These are phyloP conservation scores for Acrocyrtus sp. DNA, from an alignment of 2,888 invertebrate genomes.

Conservation along the genomic window DNA sequence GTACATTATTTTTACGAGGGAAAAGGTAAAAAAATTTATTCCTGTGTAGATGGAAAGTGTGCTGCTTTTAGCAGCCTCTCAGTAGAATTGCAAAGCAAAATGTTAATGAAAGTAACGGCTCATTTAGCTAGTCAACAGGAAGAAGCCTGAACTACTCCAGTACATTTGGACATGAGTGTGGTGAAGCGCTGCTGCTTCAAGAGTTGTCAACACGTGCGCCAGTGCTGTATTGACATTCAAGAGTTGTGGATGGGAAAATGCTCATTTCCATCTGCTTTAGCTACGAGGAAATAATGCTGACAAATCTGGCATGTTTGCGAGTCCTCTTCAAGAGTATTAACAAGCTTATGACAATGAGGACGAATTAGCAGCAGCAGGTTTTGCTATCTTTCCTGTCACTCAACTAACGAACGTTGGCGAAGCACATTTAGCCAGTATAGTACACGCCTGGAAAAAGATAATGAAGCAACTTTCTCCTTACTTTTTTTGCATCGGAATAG, in stretches of 20 bases:
- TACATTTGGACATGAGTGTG: no score
- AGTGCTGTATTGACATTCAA: neutral
- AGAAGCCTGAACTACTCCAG: no score
- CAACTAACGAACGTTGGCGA: no score
- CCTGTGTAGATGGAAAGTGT: no score
- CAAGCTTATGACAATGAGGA: neutral
- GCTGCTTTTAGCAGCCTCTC: no score
- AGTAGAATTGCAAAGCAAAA: conserved; percentile 16
- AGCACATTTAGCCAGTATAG: neutral
- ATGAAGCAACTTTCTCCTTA: neutral
- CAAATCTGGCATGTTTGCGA: no score
- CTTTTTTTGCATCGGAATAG: no score
- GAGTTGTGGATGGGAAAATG: neutral
- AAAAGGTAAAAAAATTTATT: no score
- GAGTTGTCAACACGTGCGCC: no score
- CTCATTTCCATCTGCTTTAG: neutral
- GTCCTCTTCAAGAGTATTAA: neutral
- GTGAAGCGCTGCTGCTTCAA: no score
- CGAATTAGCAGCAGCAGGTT: neutral
- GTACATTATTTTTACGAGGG: neutral
- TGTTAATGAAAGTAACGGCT: conserved; percentile 59
- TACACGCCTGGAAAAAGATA: neutral
- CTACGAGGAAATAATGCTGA: no score
- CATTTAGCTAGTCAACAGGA: conserved; percentile 42
- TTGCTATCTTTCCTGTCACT: no score